Evolutionary conservation across 2,113 vertebrate genomes (phyloP), one percentile per base, ranked within the genome.

Genomic region (Xenus cinereus): DNA sequence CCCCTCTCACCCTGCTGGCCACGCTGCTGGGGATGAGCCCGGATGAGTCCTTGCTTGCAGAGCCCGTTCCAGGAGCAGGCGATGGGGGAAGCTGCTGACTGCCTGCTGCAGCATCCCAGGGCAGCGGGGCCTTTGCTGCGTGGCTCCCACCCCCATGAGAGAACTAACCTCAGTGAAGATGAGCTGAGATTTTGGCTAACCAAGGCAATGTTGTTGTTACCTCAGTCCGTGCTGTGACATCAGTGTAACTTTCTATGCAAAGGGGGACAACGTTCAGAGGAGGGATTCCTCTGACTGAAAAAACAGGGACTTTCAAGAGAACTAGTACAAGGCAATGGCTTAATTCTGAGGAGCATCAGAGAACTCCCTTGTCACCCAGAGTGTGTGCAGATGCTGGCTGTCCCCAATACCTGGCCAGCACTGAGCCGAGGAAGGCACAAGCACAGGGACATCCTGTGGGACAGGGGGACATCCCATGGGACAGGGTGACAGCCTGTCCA

Each of bases 221-320:
- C n/a, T 54, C 64, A 35, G 0, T 33, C 26, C 2, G 0, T 27
- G 71, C 84, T 57, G 80, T 1, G 6, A 32, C 2, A 9, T 9
- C 56, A 45, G 24, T 35, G 43, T 39, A 8, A 45, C 35, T 84
- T 80, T 50, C 45, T 64, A 0, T 32, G 59, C 82, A 27, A 68
- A 73, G n/a, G 2, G 3, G 67, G 63, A 50, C 63, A 73, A 50
- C 0, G 17, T 56, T 48, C 48, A 77, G 57, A 80, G 78, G 16
- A 57, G 41, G 1, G 1, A 23, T 45, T 54, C 57, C 32, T 45
- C n/a, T 4, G 23, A 0, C 23, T 50, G 46, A 50, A 68, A 68
- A 32, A 76, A 76, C 14, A 9, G 0, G 4, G 54, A 10, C 3
- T 69, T 20, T 37, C 10, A 33, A 15, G n/a, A 46, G 43, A 62